These are phyloP conservation scores for Formica exsecta DNA, from an alignment of 1,140 invertebrate species.

Conservation along the genomic window DNA sequence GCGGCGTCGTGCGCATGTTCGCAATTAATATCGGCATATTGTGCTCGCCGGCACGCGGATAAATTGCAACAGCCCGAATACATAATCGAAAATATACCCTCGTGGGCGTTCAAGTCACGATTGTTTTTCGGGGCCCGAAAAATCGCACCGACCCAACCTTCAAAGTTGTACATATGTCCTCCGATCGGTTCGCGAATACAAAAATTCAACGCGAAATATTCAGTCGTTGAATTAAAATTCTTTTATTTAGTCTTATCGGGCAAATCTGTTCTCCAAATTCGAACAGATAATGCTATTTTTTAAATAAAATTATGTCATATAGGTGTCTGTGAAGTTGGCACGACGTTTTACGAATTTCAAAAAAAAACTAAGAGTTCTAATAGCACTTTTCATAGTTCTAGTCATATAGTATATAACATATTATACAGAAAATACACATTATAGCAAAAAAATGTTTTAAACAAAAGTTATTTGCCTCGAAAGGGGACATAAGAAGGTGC, in stretches of 20 bases:
- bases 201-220: not conserved
- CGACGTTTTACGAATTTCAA: too few species aligned
- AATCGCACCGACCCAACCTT: not conserved
- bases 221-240: not conserved
- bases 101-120: constrained; percentile 42
- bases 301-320: not conserved
- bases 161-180: not conserved
- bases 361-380: too few species aligned
- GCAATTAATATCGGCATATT: constrained; percentile 63
- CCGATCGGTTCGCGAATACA: not conserved
- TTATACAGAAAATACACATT: not conserved
- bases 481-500: too few species aligned
- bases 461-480: too few species aligned
- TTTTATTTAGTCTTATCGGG: not conserved
- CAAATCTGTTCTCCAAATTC: not conserved
- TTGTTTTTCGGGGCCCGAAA: constrained; percentile 12
- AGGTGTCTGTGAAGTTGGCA: too few species aligned
- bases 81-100: constrained; percentile 24
- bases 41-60: constrained; percentile 50
- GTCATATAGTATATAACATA: not conserved
- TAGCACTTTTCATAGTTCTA: too few species aligned
- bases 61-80: constrained; percentile 52
- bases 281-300: not conserved
- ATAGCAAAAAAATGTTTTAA: too few species aligned
- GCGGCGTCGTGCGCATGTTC: constrained; percentile 57